Evolutionary conservation across 2,797 vertebrate genomes (phyloP), one percentile per base, ranked within the genome.

Genomic region (Scyliorhinus canicula): DNA sequence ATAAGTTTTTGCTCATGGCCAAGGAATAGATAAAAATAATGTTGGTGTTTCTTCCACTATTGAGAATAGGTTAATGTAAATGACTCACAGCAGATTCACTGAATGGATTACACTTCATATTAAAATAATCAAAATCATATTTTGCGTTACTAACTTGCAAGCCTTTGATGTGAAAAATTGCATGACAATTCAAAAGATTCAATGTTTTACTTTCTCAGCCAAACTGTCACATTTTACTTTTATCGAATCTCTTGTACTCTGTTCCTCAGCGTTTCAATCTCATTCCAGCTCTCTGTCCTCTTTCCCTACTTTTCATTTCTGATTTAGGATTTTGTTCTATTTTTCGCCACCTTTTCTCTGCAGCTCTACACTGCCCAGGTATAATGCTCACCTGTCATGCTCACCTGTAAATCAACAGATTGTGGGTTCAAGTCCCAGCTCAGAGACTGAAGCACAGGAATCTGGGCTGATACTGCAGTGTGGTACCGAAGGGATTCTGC

Each of bases 1-100:
- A 77, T 14, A n/a, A 2, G n/a, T 77, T 77, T 77, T 77, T 35
- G 16, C 71, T 77, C 9, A 77, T 77, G 14, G 71, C 11, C 35
- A 77, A 77, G 71, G 71, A 77, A 77, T 77, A n/a, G 71, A 77
- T 77, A n/a, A 77, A 77, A n/a, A 77, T 77, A 77, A n/a, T n/a
- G 12, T n/a, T 11, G 35, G 31, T 14, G 31, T 12, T 40, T 77
- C 71, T n/a, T n/a, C 35, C 71, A 3, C 14, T 77, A n/a, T n/a
- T 77, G 71, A 77, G 40, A 77, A 16, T 77, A 77, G 71, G 35
- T 77, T 77, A 67, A 67, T 67, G 65, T 67, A 67, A 67, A 3
- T 4, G 65, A 67, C 21, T 67, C 1, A 3, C 35, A 7, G 71
- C 11, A 77, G 71, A n/a, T 77, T 77, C 71, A 77, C 11, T n/a